phyloP scores from a whole-genome alignment of 2,113 vertebrate genomes.

The Nothoprocta pentlandii region DNA sequence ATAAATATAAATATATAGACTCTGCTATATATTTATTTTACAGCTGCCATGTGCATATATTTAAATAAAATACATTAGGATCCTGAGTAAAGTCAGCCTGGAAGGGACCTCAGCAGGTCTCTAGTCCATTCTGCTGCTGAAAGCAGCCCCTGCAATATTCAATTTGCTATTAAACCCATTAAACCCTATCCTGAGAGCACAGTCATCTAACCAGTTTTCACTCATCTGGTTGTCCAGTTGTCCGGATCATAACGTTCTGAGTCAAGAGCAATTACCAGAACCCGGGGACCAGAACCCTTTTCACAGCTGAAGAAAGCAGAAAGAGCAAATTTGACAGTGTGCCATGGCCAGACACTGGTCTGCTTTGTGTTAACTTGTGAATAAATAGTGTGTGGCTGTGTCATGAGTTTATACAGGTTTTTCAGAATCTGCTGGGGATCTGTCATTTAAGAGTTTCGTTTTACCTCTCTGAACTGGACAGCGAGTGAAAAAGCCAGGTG shows the following conservation, averaged over 20 bases:
- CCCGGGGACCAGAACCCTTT: constrained; percentile 13
- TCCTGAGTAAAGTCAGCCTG: neutral
- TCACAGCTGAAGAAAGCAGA: neutral
- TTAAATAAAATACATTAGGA: neutral
- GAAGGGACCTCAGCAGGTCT: neutral
- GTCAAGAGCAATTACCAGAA: constrained; percentile 25
- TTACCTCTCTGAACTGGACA: neutral
- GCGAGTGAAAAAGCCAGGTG: neutral
- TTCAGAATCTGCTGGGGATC: constrained; percentile 2
- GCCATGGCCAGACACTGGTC: constrained; percentile 27
- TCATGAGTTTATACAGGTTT: constrained; percentile 2
- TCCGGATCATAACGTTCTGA: neutral
- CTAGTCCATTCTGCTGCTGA: neutral
- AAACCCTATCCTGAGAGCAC: neutral
- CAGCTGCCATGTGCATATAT: neutral
- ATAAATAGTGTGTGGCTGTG: neutral
- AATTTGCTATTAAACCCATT: neutral
- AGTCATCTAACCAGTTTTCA: neutral
- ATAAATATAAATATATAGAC: neutral
- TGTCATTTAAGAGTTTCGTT: constrained; percentile 9
- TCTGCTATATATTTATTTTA: neutral
- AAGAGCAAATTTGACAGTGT: constrained; percentile 16
- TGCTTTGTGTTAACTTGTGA: constrained; percentile 36
- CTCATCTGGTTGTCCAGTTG: neutral
- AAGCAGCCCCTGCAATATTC: neutral